phyloP scores from a whole-genome alignment of 2,888 invertebrate genomes.

The Metalampra italica region DNA sequence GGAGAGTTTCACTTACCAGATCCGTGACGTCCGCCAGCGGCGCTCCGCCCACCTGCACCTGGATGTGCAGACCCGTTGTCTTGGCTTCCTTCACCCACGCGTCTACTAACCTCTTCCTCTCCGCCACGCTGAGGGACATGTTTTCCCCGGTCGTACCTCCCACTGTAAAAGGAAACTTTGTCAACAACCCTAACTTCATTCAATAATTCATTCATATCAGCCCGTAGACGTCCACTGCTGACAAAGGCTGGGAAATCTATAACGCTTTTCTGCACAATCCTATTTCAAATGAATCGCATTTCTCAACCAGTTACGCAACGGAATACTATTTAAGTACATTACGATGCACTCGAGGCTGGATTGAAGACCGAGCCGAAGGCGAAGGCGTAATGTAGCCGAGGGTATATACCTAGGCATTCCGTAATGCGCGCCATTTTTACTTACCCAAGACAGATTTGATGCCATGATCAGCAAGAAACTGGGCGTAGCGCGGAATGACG shows the following conservation, averaged over 20 bases:
- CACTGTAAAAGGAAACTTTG: constrained; percentile 72
- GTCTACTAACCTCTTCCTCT: constrained; percentile 84
- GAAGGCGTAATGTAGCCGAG: too few species aligned
- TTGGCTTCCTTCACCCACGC: constrained; percentile 82
- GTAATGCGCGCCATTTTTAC: constrained; percentile 87
- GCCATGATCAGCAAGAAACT: constrained; percentile 78
- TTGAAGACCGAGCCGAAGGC: too few species aligned
- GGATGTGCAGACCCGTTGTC: constrained; percentile 79
- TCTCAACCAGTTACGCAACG: too few species aligned
- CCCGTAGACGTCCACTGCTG: too few species aligned
- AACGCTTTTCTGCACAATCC: too few species aligned
- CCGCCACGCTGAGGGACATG: constrained; percentile 81
- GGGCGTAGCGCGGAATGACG: constrained; percentile 81
- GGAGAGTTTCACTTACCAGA: constrained; percentile 64
- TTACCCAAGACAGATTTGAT: constrained; percentile 84
- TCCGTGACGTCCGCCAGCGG: constrained; percentile 84
- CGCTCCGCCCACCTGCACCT: constrained; percentile 88
- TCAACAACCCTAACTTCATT: too few species aligned
- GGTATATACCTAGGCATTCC: constrained; percentile 41
- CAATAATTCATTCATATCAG: neutral
- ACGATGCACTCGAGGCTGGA: too few species aligned
- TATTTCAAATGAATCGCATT: too few species aligned
- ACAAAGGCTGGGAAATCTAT: too few species aligned
- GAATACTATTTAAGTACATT: too few species aligned
- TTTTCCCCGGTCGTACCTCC: constrained; percentile 92